These are phyloP conservation scores for Geophilus truncorum DNA, from an alignment of 2,888 invertebrate species.

Conservation along the genomic window DNA sequence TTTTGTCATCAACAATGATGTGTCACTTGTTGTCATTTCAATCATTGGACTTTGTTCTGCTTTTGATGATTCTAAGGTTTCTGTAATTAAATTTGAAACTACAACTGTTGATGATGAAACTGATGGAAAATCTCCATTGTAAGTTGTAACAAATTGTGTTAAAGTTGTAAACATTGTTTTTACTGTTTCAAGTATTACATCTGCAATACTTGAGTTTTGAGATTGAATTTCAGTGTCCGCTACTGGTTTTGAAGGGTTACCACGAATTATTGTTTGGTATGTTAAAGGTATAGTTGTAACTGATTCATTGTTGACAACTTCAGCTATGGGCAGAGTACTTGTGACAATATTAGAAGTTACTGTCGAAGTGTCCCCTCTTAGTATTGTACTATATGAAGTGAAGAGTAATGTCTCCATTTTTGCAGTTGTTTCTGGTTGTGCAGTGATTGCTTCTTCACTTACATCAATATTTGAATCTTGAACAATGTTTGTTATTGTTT, in stretches of 20 bases:
- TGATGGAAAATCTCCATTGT: slow-evolving; percentile 57
- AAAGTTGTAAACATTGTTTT: slow-evolving; percentile 71
- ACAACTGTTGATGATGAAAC: slow-evolving; percentile 62
- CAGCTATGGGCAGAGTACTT: not conserved
- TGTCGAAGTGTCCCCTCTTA: slow-evolving; percentile 4
- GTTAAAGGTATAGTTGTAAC: not conserved
- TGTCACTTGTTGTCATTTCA: not conserved
- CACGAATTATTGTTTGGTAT: not conserved
- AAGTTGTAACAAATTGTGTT: slow-evolving; percentile 74
- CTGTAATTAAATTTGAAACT: slow-evolving; percentile 52
- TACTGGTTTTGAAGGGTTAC: not conserved
- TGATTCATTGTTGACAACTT: not conserved
- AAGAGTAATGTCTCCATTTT: not conserved
- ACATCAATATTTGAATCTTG: not conserved
- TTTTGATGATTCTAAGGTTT: slow-evolving; percentile 48
- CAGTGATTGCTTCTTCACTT: not conserved
- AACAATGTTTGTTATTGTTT: slow-evolving; percentile 2
- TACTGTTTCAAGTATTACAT: not conserved
- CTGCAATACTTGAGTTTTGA: not conserved
- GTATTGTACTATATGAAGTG: slow-evolving; percentile 28
- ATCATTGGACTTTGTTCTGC: not conserved
- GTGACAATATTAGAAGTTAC: not conserved
- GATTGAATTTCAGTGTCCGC: not conserved
- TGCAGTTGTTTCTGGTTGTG: not conserved
- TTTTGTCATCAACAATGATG: slow-evolving; percentile 46